phyloP scores from a whole-genome alignment of 2,113 vertebrate genomes.

The Collichthys lucidus region DNA sequence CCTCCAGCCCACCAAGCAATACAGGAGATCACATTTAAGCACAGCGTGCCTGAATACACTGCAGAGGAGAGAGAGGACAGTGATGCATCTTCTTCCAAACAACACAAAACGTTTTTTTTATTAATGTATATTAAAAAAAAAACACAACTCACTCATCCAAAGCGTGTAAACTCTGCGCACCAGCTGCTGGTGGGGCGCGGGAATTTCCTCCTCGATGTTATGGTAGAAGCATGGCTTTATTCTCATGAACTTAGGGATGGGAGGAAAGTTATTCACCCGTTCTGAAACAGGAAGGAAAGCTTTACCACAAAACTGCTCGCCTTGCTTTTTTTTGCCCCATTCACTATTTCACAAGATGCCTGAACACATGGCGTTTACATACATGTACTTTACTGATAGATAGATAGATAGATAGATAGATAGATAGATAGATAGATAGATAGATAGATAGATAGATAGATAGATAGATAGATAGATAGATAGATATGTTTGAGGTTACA shows the following conservation, averaged over 20 bases:
- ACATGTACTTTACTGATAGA: background rate
- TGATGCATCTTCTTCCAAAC: background rate
- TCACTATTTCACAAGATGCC: background rate
- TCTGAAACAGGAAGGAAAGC: conserved; percentile 77
- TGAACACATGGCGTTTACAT: background rate
- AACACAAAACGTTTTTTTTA: too few species aligned
- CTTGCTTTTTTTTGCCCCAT: background rate
- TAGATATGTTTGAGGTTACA: conserved; percentile 27
- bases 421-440: background rate
- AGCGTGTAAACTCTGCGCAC: conserved; percentile 92
- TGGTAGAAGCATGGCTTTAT: conserved; percentile 98
- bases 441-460: background rate
- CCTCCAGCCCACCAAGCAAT: conserved; percentile 95
- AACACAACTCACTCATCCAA: conserved; percentile 90
- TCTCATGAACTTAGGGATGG: conserved; percentile 88
- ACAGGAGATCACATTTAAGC: conserved; percentile 89
- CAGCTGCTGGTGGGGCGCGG: conserved; percentile 86
- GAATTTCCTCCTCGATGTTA: conserved; percentile 93
- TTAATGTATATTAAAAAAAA: conserved; percentile 7
- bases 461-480: background rate
- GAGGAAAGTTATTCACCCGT: conserved; percentile 93
- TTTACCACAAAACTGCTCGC: background rate
- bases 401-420: too few species aligned
- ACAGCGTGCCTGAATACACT: conserved; percentile 93
- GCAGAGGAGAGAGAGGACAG: conserved; percentile 3